Evolutionary conservation across 1,140 invertebrate genomes (phyloP).

Genomic region (Zaprionus taronus): DNA sequence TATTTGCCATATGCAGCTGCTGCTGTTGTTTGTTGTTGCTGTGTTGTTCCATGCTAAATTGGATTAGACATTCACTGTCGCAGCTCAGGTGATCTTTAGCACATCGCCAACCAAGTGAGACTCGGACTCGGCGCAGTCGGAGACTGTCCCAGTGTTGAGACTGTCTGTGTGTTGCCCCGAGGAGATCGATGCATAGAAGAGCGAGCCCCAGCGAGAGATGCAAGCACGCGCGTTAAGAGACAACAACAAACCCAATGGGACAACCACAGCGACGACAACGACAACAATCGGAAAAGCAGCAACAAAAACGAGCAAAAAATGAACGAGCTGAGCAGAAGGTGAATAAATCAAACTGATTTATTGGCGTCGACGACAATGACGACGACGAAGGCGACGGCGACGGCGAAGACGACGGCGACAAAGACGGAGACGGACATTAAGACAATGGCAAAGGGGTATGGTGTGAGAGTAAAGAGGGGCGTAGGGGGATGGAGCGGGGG

Average conservation of each 20-base stretch:
- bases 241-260: slow-evolving; percentile 50
- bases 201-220: slow-evolving; percentile 47
- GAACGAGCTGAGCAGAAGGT: slow-evolving; percentile 46
- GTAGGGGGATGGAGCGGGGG: slow-evolving; percentile 24
- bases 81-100: slow-evolving; percentile 57
- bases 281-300: slow-evolving; percentile 64
- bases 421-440: slow-evolving; percentile 11
- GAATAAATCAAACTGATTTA: slow-evolving; percentile 82
- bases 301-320: slow-evolving; percentile 20
- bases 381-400: slow-evolving; percentile 49
- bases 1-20: slow-evolving; percentile 61
- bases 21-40: slow-evolving; percentile 14
- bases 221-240: slow-evolving; percentile 69
- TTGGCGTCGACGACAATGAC: slow-evolving; percentile 67
- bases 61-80: slow-evolving; percentile 51
- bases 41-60: slow-evolving; percentile 48
- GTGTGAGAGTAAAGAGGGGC: slow-evolving; percentile 18
- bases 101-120: slow-evolving; percentile 23
- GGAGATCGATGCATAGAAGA: slow-evolving; percentile 43
- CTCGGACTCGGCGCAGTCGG: neutral
- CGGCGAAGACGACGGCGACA: slow-evolving; percentile 35
- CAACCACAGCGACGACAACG: slow-evolving; percentile 42
- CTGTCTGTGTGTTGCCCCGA: neutral
- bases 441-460: slow-evolving; percentile 49
- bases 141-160: neutral